These are phyloP conservation scores for Prunella fulvescens DNA, from an alignment of 2,113 vertebrate genomes.

Conservation along the genomic window DNA sequence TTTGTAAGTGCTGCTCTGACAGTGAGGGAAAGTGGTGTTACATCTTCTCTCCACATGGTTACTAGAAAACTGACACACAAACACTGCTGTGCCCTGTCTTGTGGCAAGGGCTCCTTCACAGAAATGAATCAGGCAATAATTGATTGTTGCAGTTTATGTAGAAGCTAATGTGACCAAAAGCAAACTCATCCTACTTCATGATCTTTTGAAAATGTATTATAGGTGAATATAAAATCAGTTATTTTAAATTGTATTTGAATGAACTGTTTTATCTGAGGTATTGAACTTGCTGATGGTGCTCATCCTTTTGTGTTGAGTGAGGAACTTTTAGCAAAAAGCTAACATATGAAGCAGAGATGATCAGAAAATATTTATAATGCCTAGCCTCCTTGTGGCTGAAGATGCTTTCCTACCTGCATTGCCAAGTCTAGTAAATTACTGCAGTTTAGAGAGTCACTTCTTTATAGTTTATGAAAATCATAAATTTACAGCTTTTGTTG, in stretches of 20 bases:
- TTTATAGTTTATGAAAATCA: background rate
- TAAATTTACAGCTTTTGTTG: background rate
- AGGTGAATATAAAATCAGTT: background rate
- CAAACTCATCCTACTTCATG: background rate
- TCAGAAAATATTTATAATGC: background rate
- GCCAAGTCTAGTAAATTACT: conserved; percentile 6
- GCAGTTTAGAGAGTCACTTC: background rate
- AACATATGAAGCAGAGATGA: rapidly evolving
- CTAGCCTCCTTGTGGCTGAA: background rate
- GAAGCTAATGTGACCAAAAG: background rate
- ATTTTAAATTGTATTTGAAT: background rate
- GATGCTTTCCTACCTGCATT: background rate
- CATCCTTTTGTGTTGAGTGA: background rate
- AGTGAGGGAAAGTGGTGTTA: background rate
- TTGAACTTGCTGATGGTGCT: background rate
- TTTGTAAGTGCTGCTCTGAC: background rate
- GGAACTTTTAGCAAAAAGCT: background rate
- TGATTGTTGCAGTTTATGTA: background rate
- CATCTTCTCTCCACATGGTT: background rate
- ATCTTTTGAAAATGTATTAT: background rate
- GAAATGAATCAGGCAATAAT: background rate
- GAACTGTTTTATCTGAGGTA: background rate
- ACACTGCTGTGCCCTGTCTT: background rate
- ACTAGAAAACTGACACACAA: background rate
- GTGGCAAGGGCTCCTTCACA: background rate